Evolutionary conservation across 2,888 invertebrate genomes (phyloP), one percentile per base, ranked within the genome.

Genomic region (Calameuta filiformis): DNA sequence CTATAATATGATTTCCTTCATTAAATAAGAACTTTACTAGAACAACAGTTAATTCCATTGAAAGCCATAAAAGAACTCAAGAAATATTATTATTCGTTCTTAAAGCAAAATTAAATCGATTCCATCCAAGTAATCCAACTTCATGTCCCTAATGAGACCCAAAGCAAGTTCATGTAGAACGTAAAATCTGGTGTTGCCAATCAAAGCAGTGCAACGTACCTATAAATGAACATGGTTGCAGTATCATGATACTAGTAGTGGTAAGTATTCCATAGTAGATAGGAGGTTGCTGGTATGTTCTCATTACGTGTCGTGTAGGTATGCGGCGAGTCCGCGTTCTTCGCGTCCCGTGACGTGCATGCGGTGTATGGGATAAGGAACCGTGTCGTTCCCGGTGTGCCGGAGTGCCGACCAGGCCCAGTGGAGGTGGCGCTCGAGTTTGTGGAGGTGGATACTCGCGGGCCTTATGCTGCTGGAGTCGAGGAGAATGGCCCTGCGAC

Each of bases 261-360:
- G 88, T 88, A 88, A 87, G 86, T 87, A 87, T 87, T 88, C 87
- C 89, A 89, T 88, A 89, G 86, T 84, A 88, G 88, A 89, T 87
- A 87, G 88, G 86, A 87, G 88, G 87, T 86, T 87, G 88, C 88
- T 88, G 89, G 88, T 91, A 89, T 89, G 91, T 90, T 91, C 91
- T 91, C 91, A 91, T 91, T 91, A 91, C 90, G 90, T 89, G 90
- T 88, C 90, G 90, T 89, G 90, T 88, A 88, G 91, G 91, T 90
- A 91, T 91, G 91, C 89, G 86, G 73, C 74, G 71, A 71, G 23
- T 35, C 68, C 75, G 73, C 73, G 76, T 76, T 79, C 79, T 74
- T n/a, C 71, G 68, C 69, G 35, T 73, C 76, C 74, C 75, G 35
- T 40, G 56, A 56, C 56, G 56, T n/a, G 40, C 12, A 31, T 35